These are phyloP conservation scores for Scaptomyza cyrtandrae DNA, from an alignment of 2,888 invertebrate species.

Conservation along the genomic window DNA sequence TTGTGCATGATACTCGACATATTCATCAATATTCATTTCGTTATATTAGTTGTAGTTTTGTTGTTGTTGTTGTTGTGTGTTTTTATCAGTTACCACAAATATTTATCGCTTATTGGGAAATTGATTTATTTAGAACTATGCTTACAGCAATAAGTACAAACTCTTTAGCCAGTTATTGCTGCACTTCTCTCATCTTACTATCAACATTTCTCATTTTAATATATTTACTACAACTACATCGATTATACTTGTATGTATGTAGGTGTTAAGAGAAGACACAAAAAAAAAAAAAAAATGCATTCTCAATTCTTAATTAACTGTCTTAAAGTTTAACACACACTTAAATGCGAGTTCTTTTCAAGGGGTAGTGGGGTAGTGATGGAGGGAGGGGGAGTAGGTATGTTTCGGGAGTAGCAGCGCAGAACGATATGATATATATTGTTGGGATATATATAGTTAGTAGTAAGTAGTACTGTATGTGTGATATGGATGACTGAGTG, in stretches of 20 bases:
- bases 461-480: background rate
- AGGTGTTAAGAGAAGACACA: slow-evolving; percentile 1
- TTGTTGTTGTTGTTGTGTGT: slow-evolving; percentile 9
- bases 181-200: slow-evolving; percentile 11
- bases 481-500: slow-evolving; percentile 45
- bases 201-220: background rate
- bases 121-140: slow-evolving; percentile 56
- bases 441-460: slow-evolving; percentile 11
- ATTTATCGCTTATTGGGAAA: slow-evolving; percentile 7
- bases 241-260: slow-evolving; percentile 11
- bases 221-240: slow-evolving; percentile 38
- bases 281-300: slow-evolving; percentile 31
- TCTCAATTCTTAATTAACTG: slow-evolving; percentile 52
- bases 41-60: slow-evolving; percentile 5
- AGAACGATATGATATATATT: slow-evolving; percentile 44
- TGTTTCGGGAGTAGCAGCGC: background rate
- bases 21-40: background rate
- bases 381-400: background rate
- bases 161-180: slow-evolving; percentile 19
- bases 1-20: background rate
- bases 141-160: slow-evolving; percentile 17
- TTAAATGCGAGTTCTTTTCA: slow-evolving; percentile 52
- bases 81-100: slow-evolving; percentile 11
- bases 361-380: background rate
- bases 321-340: slow-evolving; percentile 65